Conservation (phyloP, 2,797 vertebrate species). For the Lophotriccus pileatus region DNA sequence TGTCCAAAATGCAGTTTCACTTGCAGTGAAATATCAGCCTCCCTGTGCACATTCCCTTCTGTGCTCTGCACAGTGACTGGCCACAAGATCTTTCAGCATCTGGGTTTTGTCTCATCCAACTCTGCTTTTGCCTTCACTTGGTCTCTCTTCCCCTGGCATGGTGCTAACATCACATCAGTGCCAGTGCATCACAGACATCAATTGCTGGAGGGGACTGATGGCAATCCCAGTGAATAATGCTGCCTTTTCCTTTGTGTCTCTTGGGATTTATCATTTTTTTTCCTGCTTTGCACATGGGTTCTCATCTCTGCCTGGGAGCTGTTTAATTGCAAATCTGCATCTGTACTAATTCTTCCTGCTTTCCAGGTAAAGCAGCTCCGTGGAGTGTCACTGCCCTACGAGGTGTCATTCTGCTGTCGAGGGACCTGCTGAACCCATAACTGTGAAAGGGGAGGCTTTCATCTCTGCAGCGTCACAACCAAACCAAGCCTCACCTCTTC, state of each 20-base stretch:
- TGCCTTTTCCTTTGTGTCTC: neutral
- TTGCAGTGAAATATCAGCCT: neutral
- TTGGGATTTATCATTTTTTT: neutral
- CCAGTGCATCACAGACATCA: neutral
- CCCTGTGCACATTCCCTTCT: neutral
- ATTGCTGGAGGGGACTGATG: neutral
- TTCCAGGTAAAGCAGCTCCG: constrained; percentile 70
- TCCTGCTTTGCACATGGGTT: neutral
- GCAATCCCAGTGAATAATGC: neutral
- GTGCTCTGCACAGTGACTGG: neutral
- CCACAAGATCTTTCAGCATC: neutral
- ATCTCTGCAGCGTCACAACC: constrained; percentile 1
- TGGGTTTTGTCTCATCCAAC: neutral
- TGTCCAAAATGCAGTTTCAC: neutral
- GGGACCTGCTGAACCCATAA: constrained; percentile 42
- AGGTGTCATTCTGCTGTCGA: constrained; percentile 18
- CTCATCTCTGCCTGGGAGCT: neutral
- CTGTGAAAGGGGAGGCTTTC: constrained; percentile 49
- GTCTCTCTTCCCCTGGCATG: neutral
- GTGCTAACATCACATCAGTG: neutral
- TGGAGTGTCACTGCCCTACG: neutral
- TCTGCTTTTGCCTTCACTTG: neutral
- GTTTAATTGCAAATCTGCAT: neutral
- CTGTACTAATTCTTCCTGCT: constrained; percentile 14
- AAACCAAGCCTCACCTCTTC: constrained; percentile 13